phyloP scores from a whole-genome alignment of 2,113 vertebrate genomes.

The Megaleporinus macrocephalus region DNA sequence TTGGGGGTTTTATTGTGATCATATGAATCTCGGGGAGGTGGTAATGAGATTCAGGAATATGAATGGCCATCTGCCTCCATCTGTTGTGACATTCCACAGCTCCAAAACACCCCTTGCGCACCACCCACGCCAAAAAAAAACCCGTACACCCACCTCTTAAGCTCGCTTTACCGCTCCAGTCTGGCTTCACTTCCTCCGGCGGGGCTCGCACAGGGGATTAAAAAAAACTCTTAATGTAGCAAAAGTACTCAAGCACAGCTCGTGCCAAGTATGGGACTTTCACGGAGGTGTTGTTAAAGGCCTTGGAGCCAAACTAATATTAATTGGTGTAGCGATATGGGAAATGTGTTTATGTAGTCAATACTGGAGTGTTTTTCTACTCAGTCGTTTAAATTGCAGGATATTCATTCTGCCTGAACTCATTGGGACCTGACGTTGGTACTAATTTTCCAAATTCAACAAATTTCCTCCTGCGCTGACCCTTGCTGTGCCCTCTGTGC shows the following conservation, averaged over 20 bases:
- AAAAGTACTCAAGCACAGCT: background rate
- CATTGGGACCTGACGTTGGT: no score
- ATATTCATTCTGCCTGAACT: no score
- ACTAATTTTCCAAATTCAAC: no score
- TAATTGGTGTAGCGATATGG: background rate
- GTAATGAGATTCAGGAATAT: conserved; percentile 63
- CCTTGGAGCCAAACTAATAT: background rate
- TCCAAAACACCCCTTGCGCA: conserved; percentile 40
- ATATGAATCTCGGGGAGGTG: conserved; percentile 54
- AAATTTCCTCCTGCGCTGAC: no score
- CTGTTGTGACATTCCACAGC: conserved; percentile 42
- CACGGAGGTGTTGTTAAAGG: background rate
- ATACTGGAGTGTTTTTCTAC: background rate
- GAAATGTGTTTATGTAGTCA: background rate
- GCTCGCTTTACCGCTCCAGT: conserved; percentile 22
- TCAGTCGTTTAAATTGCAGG: background rate
- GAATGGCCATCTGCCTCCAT: conserved; percentile 62
- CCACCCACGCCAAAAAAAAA: conserved; percentile 32
- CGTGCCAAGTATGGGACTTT: background rate
- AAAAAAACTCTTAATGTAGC: conserved; percentile 18
- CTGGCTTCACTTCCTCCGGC: conserved; percentile 3
- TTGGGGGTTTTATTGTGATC: conserved; percentile 55
- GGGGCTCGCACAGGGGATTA: background rate
- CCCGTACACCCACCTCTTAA: conserved; percentile 33
- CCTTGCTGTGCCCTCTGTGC: no score